These are phyloP conservation scores for Sebastes schlegelii DNA, from an alignment of 2,113 vertebrate species.

Conservation along the genomic window DNA sequence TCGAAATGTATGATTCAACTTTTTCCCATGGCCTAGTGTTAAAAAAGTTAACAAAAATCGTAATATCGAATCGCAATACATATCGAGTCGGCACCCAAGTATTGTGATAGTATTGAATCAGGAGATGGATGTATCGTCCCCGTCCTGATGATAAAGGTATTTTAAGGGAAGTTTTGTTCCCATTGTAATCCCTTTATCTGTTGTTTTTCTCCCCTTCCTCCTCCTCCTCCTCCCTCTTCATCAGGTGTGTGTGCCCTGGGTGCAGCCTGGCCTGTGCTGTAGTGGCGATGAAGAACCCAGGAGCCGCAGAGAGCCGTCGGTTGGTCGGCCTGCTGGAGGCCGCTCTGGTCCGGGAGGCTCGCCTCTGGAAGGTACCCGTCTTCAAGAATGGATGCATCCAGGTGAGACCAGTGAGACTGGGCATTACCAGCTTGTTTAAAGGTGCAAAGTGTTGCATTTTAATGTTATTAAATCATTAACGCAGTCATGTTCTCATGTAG, in stretches of 20 bases:
- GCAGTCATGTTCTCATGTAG: not conserved
- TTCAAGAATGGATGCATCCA: conserved; percentile 81
- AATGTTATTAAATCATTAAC: not conserved
- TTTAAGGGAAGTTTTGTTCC: not conserved
- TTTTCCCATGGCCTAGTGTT: too few relatives aligned
- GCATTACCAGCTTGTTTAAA: not conserved
- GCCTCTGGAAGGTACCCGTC: conserved; percentile 83
- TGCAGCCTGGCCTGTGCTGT: conserved; percentile 73
- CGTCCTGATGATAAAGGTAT: not conserved
- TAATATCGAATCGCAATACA: too few relatives aligned
- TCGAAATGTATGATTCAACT: too few relatives aligned
- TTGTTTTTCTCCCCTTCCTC: too few relatives aligned
- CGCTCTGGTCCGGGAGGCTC: conserved; percentile 79
- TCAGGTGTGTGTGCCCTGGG: conserved; percentile 73
- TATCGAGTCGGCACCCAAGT: too few relatives aligned
- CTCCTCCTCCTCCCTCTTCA: not conserved
- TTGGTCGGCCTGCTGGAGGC: conserved; percentile 79
- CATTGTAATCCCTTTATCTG: not conserved
- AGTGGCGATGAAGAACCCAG: conserved; percentile 80
- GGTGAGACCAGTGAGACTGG: conserved; percentile 57
- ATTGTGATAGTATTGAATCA: too few relatives aligned
- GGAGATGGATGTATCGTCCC: too few relatives aligned
- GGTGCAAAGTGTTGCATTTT: not conserved
- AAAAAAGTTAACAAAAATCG: too few relatives aligned
- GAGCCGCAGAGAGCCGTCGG: conserved; percentile 52